Base-by-base conservation (phyloP, 2,888 invertebrate genomes). In the Xanthia icteritia region DNA sequence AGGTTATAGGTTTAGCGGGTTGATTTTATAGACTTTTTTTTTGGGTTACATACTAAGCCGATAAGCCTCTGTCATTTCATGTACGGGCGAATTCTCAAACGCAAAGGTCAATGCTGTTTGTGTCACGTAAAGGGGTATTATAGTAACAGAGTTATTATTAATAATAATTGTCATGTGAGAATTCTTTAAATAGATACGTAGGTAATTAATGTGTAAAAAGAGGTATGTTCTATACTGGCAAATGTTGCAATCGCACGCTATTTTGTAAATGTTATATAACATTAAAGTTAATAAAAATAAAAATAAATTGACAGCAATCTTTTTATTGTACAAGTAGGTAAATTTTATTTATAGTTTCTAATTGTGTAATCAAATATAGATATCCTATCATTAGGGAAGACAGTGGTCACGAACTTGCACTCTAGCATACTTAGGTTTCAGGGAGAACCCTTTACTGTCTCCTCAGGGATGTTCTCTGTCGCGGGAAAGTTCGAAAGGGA, bases 11-110 rank as follows among this genome's bases (percentile, higher is more conserved):
- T 74, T 68, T 66, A 86, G 73, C 31, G 72, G 56, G 61, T 68
- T 66, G 64, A 66, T 81, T 85, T 85, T 82, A 82, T 85, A 67
- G 66, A 73, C 71, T 71, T 68, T 70, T 73, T 85, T 81, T 36
- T 27, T 60, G 8, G 60, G 51, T 58, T 66, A 74, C 20, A n/a
- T 36, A 9, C n/a, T 27, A 20, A 60, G 8, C 51, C 63, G 77
- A 79, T 82, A 80, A 68, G 60, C 36, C 27, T 20, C 23, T 23
- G 17, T 27, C 61, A 31, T 56, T 63, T 63, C 11, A 23, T 54
- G 15, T 54, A n/a, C 4, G 20, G 11, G 11, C 17, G 48, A 31
- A 42, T 65, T 65, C 20, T 36, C 13, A 51, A 78, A 58, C 58
- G 13, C 48, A 4, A 42, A 48, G 17, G 15, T n/a, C 27, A 27